A percentile compares a stretch with the other conserved stretches of the same genome.
phyloP scores from a whole-genome alignment of 2,888 invertebrate genomes.

The Noctua janthina region DNA sequence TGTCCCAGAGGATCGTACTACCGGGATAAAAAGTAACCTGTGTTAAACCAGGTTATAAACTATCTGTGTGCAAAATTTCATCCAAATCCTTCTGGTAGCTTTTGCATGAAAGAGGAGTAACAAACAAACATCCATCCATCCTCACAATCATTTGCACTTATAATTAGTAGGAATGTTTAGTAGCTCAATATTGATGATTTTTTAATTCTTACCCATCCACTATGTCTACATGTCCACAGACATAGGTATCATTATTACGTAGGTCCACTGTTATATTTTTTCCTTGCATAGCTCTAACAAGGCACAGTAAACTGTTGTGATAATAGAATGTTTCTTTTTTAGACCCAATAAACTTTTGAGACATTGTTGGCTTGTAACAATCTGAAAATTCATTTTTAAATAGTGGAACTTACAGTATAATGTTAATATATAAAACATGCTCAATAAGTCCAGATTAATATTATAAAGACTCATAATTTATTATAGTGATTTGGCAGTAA shows the following conservation, averaged over 20 bases:
- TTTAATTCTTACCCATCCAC: slow-evolving; percentile 91
- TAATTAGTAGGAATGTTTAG: background rate
- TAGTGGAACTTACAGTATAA: background rate
- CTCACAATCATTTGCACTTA: no score
- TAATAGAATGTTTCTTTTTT: slow-evolving; percentile 85
- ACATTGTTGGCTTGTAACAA: slow-evolving; percentile 8
- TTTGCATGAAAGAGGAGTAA: no score
- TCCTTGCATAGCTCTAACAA: slow-evolving; percentile 91
- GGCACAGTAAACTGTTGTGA: slow-evolving; percentile 91
- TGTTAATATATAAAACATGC: background rate
- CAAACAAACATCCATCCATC: no score
- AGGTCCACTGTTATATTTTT: slow-evolving; percentile 92
- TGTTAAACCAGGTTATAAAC: no score
- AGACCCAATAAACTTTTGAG: slow-evolving; percentile 79
- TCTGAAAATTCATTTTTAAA: slow-evolving; percentile 34
- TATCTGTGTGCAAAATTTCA: no score
- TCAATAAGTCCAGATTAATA: background rate
- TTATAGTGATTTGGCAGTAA: background rate
- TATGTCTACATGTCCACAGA: slow-evolving; percentile 90
- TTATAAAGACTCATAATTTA: background rate
- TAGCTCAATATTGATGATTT: background rate
- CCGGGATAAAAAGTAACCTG: no score
- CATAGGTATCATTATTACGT: slow-evolving; percentile 92
- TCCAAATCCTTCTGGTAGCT: no score
- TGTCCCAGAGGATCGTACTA: no score